Percentiles rank a stretch among this genome's conserved stretches.
These are phyloP conservation scores for Philhelius pedissequus DNA, from an alignment of 2,888 invertebrate species.

Conservation along the genomic window DNA sequence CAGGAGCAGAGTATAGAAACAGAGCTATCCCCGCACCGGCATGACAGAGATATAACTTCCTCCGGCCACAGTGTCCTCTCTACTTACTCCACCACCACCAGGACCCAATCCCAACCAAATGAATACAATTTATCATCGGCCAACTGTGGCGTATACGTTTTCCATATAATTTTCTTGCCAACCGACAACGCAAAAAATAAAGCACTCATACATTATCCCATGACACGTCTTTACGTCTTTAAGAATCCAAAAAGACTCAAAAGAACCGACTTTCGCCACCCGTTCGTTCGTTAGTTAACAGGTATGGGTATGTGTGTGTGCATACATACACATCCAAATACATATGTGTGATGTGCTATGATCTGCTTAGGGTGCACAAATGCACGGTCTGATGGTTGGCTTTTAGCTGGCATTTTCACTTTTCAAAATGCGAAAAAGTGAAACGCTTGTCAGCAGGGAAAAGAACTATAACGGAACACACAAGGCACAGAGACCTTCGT, in stretches of 20 bases:
- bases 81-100: neutral
- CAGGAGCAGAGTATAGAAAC: neutral
- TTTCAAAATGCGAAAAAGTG: conserved; percentile 65
- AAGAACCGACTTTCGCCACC: conserved; percentile 39
- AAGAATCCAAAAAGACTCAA: conserved; percentile 57
- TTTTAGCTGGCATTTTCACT: conserved; percentile 68
- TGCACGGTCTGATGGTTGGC: conserved; percentile 50
- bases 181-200: conserved; percentile 41
- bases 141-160: conserved; percentile 62
- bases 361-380: conserved; percentile 30
- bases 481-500: conserved; percentile 43
- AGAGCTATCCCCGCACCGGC: neutral
- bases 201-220: conserved; percentile 65
- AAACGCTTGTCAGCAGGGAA: conserved; percentile 63
- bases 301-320: neutral
- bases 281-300: neutral
- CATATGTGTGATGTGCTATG: neutral
- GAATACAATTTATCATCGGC: conserved; percentile 68
- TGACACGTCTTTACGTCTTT: conserved; percentile 69
- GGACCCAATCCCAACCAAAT: conserved; percentile 2
- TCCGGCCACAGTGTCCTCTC: neutral
- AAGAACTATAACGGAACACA: conserved; percentile 35
- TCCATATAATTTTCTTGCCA: conserved; percentile 48
- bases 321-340: neutral
- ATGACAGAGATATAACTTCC: conserved; percentile 19